phyloP scores from a whole-genome alignment of 2,797 vertebrate species.

The Erpetoichthys calabaricus region DNA sequence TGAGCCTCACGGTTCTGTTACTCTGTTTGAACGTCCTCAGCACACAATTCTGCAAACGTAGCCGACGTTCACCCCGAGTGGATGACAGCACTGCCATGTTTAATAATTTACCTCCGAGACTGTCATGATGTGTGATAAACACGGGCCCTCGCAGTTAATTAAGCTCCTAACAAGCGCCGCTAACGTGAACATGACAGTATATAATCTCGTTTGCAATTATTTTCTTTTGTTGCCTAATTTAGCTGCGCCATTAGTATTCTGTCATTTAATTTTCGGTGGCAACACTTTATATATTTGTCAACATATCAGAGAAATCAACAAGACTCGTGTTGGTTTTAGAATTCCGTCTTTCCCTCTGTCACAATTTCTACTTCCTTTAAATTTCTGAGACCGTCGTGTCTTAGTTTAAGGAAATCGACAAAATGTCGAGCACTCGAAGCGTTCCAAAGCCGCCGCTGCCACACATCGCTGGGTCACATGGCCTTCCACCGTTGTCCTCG shows the following conservation, averaged over 20 bases:
- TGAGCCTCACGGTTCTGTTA: too few relatives aligned
- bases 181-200: conserved; percentile 2
- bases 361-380: too few relatives aligned
- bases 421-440: too few relatives aligned
- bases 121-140: conserved; percentile 3
- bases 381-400: too few relatives aligned
- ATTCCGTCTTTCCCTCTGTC: not conserved
- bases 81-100: not conserved
- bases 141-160: conserved; percentile 1
- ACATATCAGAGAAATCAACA: not conserved
- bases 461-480: too few relatives aligned
- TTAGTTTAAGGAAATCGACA: too few relatives aligned
- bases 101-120: not conserved
- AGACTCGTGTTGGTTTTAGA: not conserved
- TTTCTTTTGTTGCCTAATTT: conserved; percentile 2
- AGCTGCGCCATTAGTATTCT: not conserved
- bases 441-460: too few relatives aligned
- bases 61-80: too few relatives aligned
- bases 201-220: conserved; percentile 1
- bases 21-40: too few relatives aligned
- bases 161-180: not conserved
- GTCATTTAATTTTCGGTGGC: too few relatives aligned
- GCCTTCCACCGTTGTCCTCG: too few relatives aligned
- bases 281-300: not conserved
- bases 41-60: too few relatives aligned